These are phyloP conservation scores for Drosophila macrospina DNA, from an alignment of 2,888 invertebrate genomes.

Conservation along the genomic window DNA sequence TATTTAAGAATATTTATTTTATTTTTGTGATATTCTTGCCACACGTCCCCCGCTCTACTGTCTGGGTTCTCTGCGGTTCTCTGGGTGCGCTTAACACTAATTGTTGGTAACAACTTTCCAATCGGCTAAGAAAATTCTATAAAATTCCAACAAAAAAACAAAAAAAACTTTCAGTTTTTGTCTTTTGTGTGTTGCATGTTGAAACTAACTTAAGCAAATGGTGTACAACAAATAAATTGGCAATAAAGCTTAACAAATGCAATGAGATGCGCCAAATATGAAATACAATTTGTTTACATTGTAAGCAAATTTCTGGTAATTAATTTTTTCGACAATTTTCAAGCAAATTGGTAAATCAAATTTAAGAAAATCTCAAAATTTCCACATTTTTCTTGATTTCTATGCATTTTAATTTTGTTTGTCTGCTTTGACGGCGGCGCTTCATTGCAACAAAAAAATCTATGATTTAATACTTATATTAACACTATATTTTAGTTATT, in stretches of 20 bases:
- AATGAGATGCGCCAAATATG: slow-evolving; percentile 48
- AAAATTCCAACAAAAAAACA: slow-evolving; percentile 2
- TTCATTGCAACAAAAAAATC: slow-evolving; percentile 70
- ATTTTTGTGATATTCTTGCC: too few relatives aligned
- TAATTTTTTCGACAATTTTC: slow-evolving; percentile 16
- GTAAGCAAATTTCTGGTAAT: too few relatives aligned
- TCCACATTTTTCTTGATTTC: slow-evolving; percentile 51
- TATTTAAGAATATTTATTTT: too few relatives aligned
- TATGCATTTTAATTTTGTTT: slow-evolving; percentile 28
- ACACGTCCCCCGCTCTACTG: slow-evolving; percentile 30
- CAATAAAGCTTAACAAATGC: slow-evolving; percentile 38
- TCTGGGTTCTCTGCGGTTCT: too few relatives aligned
- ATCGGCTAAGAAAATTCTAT: slow-evolving; percentile 18
- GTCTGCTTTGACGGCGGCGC: slow-evolving; percentile 48
- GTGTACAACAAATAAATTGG: background rate
- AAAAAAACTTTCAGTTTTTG: background rate
- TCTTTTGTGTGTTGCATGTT: slow-evolving; percentile 58
- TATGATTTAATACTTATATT: slow-evolving; percentile 49
- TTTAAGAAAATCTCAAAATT: slow-evolving; percentile 25
- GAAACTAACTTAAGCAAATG: slow-evolving; percentile 37
- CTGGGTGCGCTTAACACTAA: slow-evolving; percentile 23
- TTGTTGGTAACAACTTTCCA: slow-evolving; percentile 31
- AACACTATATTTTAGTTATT: slow-evolving; percentile 30
- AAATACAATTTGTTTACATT: slow-evolving; percentile 2
- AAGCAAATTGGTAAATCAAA: slow-evolving; percentile 13